phyloP scores from a whole-genome alignment of 2,113 vertebrate genomes.

The Todiramphus chloris region DNA sequence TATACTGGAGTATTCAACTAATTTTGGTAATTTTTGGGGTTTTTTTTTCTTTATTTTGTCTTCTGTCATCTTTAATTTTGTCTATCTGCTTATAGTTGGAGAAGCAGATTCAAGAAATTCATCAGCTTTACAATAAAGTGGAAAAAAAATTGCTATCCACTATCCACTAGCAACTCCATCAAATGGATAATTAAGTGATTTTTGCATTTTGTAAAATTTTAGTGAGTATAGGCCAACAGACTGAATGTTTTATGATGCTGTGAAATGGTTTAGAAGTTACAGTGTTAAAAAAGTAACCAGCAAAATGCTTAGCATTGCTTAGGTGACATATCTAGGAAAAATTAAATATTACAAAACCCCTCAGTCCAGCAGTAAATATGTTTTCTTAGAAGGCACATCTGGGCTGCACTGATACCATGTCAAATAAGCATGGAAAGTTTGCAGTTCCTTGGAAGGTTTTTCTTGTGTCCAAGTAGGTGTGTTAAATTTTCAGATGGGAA shows the following conservation, averaged over 20 bases:
- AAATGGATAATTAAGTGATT: neutral
- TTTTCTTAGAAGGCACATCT: neutral
- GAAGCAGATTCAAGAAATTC: neutral
- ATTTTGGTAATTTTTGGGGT: neutral
- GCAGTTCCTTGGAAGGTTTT: neutral
- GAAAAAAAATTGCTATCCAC: neutral
- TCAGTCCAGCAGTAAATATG: neutral
- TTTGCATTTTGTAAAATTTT: neutral
- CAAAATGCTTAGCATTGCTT: neutral
- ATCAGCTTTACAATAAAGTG: neutral
- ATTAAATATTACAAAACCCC: accelerated
- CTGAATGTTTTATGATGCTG: neutral
- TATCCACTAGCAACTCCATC: neutral
- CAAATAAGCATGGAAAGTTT: neutral
- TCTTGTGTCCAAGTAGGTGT: neutral
- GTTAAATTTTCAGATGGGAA: neutral
- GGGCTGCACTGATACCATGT: neutral
- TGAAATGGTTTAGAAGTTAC: neutral
- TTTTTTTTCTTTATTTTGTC: accelerated
- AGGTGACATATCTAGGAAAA: neutral
- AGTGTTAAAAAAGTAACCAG: neutral
- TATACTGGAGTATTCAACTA: neutral
- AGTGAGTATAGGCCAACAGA: neutral
- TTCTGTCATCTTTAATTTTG: neutral
- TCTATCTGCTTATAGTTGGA: neutral